A percentile compares a stretch with the other conserved stretches of the same genome.
Evolutionary conservation across 2,113 vertebrate genomes (phyloP).

Genomic region (Dipodomys ordii): DNA sequence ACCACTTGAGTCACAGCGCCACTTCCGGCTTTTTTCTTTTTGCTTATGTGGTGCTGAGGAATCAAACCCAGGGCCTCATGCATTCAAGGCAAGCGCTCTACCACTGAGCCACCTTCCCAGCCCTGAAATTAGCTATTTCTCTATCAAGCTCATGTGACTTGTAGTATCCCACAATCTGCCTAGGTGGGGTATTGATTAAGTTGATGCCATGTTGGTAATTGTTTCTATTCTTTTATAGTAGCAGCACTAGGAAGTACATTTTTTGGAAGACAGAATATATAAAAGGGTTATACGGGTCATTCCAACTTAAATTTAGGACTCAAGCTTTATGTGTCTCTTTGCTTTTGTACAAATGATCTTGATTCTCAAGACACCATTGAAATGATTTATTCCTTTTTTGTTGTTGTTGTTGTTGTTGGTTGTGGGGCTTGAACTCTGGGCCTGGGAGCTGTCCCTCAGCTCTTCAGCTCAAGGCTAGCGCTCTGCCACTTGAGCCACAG

Average conservation of each 20-base stretch:
- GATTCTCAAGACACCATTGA: neutral
- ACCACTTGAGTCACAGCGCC: too few species aligned
- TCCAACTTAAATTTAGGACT: neutral
- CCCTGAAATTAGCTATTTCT: neutral
- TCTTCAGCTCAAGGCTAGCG: too few species aligned
- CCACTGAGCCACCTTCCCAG: too few species aligned
- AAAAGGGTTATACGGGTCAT: neutral
- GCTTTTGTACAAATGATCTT: neutral
- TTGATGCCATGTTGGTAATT: neutral
- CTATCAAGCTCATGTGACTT: neutral
- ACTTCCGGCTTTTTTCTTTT: too few species aligned
- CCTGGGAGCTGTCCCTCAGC: too few species aligned
- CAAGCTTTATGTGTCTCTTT: neutral
- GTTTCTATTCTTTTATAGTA: neutral
- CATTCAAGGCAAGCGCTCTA: too few species aligned
- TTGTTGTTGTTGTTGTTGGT: too few species aligned
- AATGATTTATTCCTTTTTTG: neutral
- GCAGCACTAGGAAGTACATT: neutral
- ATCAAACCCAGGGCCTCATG: too few species aligned
- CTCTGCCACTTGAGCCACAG: too few species aligned
- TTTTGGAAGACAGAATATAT: neutral
- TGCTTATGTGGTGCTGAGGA: too few species aligned
- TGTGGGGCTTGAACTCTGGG: too few species aligned
- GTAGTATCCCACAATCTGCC: neutral
- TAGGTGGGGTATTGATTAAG: neutral